These are phyloP conservation scores for Hemicrepidius hirtus DNA, from an alignment of 2,888 invertebrate species.

Conservation along the genomic window DNA sequence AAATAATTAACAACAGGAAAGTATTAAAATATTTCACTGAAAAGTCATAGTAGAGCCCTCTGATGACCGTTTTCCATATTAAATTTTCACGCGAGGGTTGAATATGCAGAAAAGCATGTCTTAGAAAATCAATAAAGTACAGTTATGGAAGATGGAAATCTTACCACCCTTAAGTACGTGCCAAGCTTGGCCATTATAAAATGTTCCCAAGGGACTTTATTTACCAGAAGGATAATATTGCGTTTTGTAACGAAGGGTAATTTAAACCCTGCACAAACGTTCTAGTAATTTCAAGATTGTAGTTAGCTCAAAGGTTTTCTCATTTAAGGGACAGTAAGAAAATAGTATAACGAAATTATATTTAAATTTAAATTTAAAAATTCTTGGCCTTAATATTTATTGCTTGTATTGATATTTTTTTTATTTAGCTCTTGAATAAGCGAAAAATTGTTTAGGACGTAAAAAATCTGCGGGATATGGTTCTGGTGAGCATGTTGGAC, in stretches of 20 bases:
- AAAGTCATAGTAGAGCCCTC: slow-evolving; percentile 25
- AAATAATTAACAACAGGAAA: too few species aligned
- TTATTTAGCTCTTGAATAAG: too few species aligned
- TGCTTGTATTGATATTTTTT: too few species aligned
- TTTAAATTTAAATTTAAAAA: too few species aligned
- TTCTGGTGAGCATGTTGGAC: too few species aligned
- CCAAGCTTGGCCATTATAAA: slow-evolving; percentile 13
- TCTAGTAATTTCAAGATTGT: neutral
- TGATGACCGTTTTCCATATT: slow-evolving; percentile 44
- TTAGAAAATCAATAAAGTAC: slow-evolving; percentile 53
- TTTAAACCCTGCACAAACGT: neutral
- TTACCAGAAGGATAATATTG: slow-evolving; percentile 27
- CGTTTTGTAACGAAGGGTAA: slow-evolving; percentile 14
- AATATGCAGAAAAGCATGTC: slow-evolving; percentile 47
- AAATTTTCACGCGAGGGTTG: slow-evolving; percentile 48
- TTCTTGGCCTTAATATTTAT: too few species aligned
- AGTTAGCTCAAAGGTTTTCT: neutral
- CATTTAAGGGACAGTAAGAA: neutral
- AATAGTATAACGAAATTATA: neutral
- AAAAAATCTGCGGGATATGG: too few species aligned
- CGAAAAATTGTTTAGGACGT: too few species aligned
- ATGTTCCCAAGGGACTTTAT: slow-evolving; percentile 18
- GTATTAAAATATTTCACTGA: neutral
- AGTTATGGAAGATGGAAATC: slow-evolving; percentile 40
- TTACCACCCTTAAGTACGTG: slow-evolving; percentile 28